Evolutionary conservation across 2,113 vertebrate species (phyloP).

Genomic region (Marcusenius ussheri): DNA sequence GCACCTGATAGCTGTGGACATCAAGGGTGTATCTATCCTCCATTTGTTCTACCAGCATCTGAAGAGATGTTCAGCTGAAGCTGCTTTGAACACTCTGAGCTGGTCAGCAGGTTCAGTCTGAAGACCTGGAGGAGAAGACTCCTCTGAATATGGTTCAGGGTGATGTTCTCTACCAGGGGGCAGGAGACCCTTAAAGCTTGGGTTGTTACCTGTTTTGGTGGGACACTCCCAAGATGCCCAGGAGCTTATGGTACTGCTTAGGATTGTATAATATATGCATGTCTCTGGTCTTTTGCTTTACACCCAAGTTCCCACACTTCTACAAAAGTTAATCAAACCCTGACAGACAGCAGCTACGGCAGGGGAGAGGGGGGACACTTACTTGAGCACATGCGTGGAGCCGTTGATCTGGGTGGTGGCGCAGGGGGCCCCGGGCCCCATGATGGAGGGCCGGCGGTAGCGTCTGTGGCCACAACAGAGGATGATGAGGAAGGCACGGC

Average conservation of each 20-base stretch:
- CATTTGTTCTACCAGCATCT: not conserved
- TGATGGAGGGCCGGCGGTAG: constrained; percentile 79
- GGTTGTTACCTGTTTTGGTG: not conserved
- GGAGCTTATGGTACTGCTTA: not conserved
- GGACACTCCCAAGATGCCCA: not conserved
- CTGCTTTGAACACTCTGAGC: not conserved
- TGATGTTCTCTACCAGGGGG: not conserved
- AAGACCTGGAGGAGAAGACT: not conserved
- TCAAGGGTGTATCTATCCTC: not conserved
- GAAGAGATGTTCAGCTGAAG: not conserved
- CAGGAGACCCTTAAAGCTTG: not conserved
- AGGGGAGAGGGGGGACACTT: constrained; percentile 44
- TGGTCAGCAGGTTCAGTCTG: not conserved
- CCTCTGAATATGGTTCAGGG: not conserved
- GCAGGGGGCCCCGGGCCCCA: constrained; percentile 72
- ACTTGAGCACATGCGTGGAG: constrained; percentile 93
- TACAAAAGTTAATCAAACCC: not conserved
- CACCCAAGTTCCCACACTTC: not conserved
- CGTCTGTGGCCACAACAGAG: constrained; percentile 89
- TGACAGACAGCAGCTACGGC: not conserved
- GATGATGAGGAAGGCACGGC: constrained; percentile 98
- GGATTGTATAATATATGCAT: not conserved
- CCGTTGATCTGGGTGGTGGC: constrained; percentile 89
- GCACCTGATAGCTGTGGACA: not conserved
- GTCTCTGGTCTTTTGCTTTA: not conserved